Conservation (phyloP, 2,888 invertebrate genomes). For the Pyrrhia umbra region DNA sequence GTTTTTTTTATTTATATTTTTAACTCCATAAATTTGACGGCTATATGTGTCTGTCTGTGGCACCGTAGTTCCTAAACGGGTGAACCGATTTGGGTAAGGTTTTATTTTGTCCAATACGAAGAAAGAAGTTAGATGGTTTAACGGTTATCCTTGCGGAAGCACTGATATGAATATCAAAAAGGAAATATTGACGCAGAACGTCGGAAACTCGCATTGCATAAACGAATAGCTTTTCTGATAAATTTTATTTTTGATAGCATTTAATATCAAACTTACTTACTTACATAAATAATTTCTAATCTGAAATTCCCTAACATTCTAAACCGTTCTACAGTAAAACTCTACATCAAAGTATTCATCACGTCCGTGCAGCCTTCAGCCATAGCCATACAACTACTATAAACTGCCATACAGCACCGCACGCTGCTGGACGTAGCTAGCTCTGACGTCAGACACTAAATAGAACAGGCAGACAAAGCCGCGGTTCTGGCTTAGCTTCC, state of each 20-base stretch:
- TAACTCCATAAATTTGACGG: too few species aligned
- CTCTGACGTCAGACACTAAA: constrained; percentile 54
- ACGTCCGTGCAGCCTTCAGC: constrained; percentile 19
- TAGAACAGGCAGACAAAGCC: constrained; percentile 47
- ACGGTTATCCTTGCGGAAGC: too few species aligned
- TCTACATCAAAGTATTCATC: constrained; percentile 30
- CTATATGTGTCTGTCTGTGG: too few species aligned
- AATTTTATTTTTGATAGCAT: not conserved
- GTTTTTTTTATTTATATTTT: too few species aligned
- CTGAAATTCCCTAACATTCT: constrained; percentile 19
- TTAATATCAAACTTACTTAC: not conserved
- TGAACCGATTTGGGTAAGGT: too few species aligned
- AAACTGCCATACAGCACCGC: constrained; percentile 35
- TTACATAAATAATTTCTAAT: constrained; percentile 3
- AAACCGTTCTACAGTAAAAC: constrained; percentile 9
- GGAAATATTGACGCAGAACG: too few species aligned
- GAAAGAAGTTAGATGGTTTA: too few species aligned
- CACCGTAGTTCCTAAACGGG: too few species aligned
- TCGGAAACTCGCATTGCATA: not conserved
- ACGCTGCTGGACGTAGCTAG: constrained; percentile 42
- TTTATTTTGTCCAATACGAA: too few species aligned
- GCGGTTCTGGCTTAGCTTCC: constrained; percentile 18
- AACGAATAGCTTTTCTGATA: constrained; percentile 4
- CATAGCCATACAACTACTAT: constrained; percentile 14
- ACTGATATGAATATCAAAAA: too few species aligned